Evolutionary conservation across 2,113 vertebrate genomes (phyloP), one percentile per base, ranked within the genome.

Genomic region (Eurystomus gularis): DNA sequence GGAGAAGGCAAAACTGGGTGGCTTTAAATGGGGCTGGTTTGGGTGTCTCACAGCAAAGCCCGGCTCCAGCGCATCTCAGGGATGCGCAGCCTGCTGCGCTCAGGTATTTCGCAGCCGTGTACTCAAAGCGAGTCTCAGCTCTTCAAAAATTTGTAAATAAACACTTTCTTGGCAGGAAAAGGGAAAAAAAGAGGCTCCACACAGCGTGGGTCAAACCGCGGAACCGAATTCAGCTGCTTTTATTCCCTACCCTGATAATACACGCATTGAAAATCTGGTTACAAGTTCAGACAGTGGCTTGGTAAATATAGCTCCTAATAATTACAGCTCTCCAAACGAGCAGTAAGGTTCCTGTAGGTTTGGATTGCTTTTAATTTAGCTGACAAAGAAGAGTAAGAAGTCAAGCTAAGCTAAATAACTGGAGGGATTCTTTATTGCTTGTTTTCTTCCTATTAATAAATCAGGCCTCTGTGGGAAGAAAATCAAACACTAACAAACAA

Each of bases 401-500:
- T 52, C 58, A 69, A 86, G 62, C 77, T 68, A 81, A 65, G 66
- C 72, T 69, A 46, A 81, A 72, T 60, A 72, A 68, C 87, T 55
- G 48, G 83, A 80, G 71, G 92, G 29, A 80, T 86, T 68, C 89
- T 70, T 64, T 40, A 65, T 39, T 37, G 76, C 72, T 78, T 71
- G 44, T 92, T 84, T 75, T 55, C 92, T 64, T 80, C 81, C 88
- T 72, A 66, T 80, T 91, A 86, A 90, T 71, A 84, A 93, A 93
- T 83, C 79, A 88, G 80, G 11, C 90, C 72, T 87, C 60, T 51
- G 83, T 72, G 90, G 93, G 93, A 69, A 90, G 91, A 68, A 60
- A 95, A 87, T 52, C 70, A 61, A 88, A 75, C 52, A 61, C 77
- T 13, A 68, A 46, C 86, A 78, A 87, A 81, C 86, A 86, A 77